A percentile compares a stretch with the other conserved stretches of the same genome.
phyloP scores from a whole-genome alignment of 2,113 vertebrate species.

The Myotis davidii region DNA sequence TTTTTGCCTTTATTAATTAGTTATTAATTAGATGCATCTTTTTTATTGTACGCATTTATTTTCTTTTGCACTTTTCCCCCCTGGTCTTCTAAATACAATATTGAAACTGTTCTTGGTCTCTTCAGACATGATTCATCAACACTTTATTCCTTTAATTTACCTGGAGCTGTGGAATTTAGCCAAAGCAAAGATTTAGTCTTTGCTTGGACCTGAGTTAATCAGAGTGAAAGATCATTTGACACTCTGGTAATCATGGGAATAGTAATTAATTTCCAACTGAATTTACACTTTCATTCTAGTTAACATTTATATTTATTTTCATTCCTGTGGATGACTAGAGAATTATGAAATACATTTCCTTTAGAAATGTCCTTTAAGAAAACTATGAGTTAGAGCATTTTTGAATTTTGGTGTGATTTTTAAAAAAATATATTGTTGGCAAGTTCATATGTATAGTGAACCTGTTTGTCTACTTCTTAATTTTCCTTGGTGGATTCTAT shows the following conservation, averaged over 20 bases:
- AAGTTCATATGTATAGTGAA: neutral
- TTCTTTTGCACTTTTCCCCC: neutral
- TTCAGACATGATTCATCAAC: neutral
- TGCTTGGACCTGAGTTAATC: slow-evolving; percentile 4
- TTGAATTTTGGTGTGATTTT: neutral
- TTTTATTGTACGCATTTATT: neutral
- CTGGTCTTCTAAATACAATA: neutral
- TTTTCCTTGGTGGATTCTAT: neutral
- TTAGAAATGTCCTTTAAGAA: slow-evolving; percentile 5
- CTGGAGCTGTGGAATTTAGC: slow-evolving; percentile 27
- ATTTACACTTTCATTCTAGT: neutral
- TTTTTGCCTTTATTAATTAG: slow-evolving; percentile 24
- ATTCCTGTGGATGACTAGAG: neutral
- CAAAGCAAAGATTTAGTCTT: slow-evolving; percentile 35
- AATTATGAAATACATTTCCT: neutral
- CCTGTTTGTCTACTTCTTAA: neutral
- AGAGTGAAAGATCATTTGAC: slow-evolving; percentile 38
- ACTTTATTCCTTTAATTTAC: slow-evolving; percentile 31
- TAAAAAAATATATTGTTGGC: neutral
- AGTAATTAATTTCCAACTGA: slow-evolving; percentile 37
- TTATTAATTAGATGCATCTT: neutral
- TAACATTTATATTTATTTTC: slow-evolving; percentile 37
- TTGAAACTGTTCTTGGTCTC: neutral
- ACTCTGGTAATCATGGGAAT: neutral
- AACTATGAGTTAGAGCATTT: slow-evolving; percentile 9